Conservation (phyloP, 2,113 vertebrate species). For the Cyphomyrus discorhynchus region DNA sequence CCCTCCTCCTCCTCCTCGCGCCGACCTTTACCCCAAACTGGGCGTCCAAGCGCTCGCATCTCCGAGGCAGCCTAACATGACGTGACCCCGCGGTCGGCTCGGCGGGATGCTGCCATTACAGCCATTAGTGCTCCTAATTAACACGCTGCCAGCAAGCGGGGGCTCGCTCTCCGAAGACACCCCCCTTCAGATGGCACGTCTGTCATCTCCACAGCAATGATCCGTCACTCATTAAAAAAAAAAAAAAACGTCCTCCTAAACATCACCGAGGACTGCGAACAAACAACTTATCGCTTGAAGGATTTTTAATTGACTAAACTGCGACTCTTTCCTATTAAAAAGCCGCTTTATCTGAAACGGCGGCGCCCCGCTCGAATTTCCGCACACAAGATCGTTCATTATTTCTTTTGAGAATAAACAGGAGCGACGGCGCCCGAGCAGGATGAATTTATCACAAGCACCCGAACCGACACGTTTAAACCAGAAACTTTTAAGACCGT, state of each 20-base stretch:
- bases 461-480: not conserved
- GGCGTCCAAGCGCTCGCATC: conserved; percentile 39
- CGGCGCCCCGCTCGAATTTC: not conserved
- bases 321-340: not conserved
- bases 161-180: not conserved
- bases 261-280: not conserved
- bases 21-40: not conserved
- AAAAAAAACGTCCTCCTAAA: not conserved
- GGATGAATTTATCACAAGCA: not conserved
- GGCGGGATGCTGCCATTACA: conserved; percentile 39
- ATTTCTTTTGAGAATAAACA: not conserved
- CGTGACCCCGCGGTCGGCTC: conserved; percentile 37
- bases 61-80: conserved; percentile 36
- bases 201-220: not conserved
- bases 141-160: conserved; percentile 42
- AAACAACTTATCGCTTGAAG: not conserved
- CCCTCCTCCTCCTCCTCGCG: conserved; percentile 8
- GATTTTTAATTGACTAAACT: conserved; percentile 4
- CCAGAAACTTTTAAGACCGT: not conserved
- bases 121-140: conserved; percentile 46
- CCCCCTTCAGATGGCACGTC: not conserved
- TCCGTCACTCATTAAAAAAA: not conserved
- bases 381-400: not conserved
- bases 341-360: conserved; percentile 6
- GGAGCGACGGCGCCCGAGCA: not conserved